Percentiles rank a stretch among this genome's conserved stretches.
Evolutionary conservation across 2,888 invertebrate species (phyloP).

Genomic region (Melikaiella ostensackeni): DNA sequence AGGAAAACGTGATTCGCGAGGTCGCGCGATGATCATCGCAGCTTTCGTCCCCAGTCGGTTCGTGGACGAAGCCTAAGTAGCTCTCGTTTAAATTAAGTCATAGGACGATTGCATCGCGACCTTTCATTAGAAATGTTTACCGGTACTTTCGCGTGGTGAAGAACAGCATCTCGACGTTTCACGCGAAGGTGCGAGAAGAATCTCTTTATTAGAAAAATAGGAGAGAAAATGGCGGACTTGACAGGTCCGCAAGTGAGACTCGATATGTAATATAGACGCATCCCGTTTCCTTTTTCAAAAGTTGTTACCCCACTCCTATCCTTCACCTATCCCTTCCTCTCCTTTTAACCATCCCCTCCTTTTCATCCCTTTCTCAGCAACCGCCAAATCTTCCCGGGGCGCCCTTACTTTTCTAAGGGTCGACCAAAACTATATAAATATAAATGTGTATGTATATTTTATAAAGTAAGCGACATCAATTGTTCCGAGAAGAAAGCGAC

Average conservation of each 20-base stretch:
- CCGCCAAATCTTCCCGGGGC: constrained; percentile 55
- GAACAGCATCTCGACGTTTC: constrained; percentile 14
- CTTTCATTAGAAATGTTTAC: constrained; percentile 10
- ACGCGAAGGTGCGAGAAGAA: constrained; percentile 10
- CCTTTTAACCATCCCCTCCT: constrained; percentile 38
- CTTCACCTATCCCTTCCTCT: constrained; percentile 43
- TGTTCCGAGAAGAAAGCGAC: constrained; percentile 57
- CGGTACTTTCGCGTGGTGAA: constrained; percentile 25
- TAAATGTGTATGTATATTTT: constrained; percentile 63
- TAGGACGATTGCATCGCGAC: constrained; percentile 20
- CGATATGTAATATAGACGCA: constrained; percentile 69
- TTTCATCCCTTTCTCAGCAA: constrained; percentile 51
- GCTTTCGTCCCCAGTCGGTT: constrained; percentile 27
- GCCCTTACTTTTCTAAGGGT: constrained; percentile 60
- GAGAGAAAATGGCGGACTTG: constrained; percentile 51
- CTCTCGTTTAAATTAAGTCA: constrained; percentile 20
- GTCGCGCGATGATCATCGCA: constrained; percentile 7
- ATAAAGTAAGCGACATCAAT: constrained; percentile 55
- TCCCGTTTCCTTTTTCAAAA: constrained; percentile 53
- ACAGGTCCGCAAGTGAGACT: constrained; percentile 64
- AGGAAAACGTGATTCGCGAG: constrained; percentile 18
- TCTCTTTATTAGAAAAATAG: constrained; percentile 36
- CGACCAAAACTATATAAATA: constrained; percentile 54
- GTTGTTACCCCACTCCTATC: constrained; percentile 43
- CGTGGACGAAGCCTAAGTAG: background rate